Base-by-base conservation (phyloP, 2,797 vertebrate species). In the Molossus molossus region DNA sequence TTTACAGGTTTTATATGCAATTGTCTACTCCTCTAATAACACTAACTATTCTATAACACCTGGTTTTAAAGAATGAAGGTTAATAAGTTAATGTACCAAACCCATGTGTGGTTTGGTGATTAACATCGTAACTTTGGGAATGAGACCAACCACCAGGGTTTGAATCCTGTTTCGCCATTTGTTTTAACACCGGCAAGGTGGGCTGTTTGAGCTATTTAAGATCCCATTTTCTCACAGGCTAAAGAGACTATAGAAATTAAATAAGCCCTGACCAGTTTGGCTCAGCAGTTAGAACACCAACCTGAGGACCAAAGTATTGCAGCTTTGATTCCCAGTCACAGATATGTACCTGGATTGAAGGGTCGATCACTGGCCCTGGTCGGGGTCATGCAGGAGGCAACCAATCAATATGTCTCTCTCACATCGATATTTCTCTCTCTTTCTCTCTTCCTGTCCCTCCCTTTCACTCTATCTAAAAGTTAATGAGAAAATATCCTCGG, bases 1-100 rank as follows among this genome's bases (percentile, higher is more conserved):
- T 70, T 75, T 80, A 86, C 75, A 94, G 20, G 48, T 62, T 87
- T 87, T 70, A 11, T 60, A 55, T 72, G 60, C n/a, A 94, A 48
- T 87, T 80, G 58, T 40, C 64, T 65, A 40, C 15, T 82, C 40
- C 3, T 33, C 60, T 73, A n/a, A 80, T 62, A 62, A 60, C 50
- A 8, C 37, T 77, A 40, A 45, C 23, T 77, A 4, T 72, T 92
- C 27, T 55, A 3, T 33, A 62, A 67, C 7, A 81, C 11, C 45
- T 69, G 45, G 27, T 64, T 96, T 83, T 50, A 70, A 93, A 89
- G 6, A n/a, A 73, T 40, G 6, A 20, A 80, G 10, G 45, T 40
- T 87, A 72, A 75, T 45, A 67, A 14, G 58, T 72, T 55, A 60
- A 70, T 81, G 53, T 84, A 87, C 8, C 27, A 67, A 86, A 29